Percentiles rank a stretch among this genome's conserved stretches.
Evolutionary conservation across 2,797 vertebrate species (phyloP).

Genomic region (Dallia pectoralis): DNA sequence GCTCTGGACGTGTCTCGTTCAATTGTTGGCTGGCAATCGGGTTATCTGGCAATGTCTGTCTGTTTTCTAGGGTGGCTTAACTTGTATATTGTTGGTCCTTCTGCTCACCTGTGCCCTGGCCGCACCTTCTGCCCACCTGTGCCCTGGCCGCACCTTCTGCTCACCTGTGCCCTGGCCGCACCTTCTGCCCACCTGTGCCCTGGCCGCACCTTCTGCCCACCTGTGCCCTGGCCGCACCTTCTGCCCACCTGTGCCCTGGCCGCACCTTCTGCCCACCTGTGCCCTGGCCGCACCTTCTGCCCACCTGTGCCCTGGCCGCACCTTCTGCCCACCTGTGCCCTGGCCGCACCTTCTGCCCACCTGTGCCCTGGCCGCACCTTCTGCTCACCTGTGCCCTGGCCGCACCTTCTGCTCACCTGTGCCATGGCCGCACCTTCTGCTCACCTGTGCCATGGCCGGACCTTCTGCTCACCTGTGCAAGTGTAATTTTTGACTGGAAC

Average conservation of each 20-base stretch:
- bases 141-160: not conserved
- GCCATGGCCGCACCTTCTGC: slow-evolving; percentile 17
- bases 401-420: not conserved
- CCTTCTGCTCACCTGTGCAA: slow-evolving; percentile 36
- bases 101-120: not conserved
- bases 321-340: not conserved
- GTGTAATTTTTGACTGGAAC: not conserved
- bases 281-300: not conserved
- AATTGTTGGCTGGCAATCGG: slow-evolving; percentile 16
- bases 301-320: too few relatives aligned
- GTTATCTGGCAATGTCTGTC: slow-evolving; percentile 26
- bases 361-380: not conserved
- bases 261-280: slow-evolving; percentile 18
- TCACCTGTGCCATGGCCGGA: not conserved
- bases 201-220: slow-evolving; percentile 19
- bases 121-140: slow-evolving; percentile 18
- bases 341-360: slow-evolving; percentile 19
- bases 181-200: not conserved
- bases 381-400: too few relatives aligned
- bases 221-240: not conserved
- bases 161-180: slow-evolving; percentile 21
- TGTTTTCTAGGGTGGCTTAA: not conserved
- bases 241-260: not conserved
- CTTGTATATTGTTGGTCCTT: not conserved
- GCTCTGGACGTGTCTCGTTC: not conserved